Evolutionary conservation across 2,797 vertebrate species (phyloP), one percentile per base, ranked within the genome.

Genomic region (Sebastes matsubarae): DNA sequence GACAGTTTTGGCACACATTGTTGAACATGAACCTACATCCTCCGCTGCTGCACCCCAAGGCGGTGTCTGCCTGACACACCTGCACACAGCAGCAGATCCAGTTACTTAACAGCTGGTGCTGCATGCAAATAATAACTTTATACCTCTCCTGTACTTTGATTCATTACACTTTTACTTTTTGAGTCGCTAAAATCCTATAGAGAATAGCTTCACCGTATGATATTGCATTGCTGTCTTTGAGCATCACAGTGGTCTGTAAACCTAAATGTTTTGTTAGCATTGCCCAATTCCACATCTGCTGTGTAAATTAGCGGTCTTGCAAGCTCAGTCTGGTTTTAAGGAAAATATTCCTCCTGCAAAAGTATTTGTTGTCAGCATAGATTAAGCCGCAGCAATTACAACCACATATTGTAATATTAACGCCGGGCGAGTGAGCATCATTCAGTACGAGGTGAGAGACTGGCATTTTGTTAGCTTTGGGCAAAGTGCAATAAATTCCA

Each of bases 291-390:
- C 82, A 93, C 93, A 94, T 93, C 88, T 94, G 92, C 60, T 89
- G 85, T 65, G 64, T 82, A 84, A 90, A 92, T 91, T 87, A 86
- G 82, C 6, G 61, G 88, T 85, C 75, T 84, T 84, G 83, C 88
- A 75, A 84, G 86, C 89, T 79, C 58, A 58, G 88, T 93, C 88
- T 87, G 90, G 88, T 89, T 82, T 79, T 14, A 36, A 59, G 91
- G 88, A 89, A 93, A 93, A 89, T 89, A 89, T 91, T 88, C 75
- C 73, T 42, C 55, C 81, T 68, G 81, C 84, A 87, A 89, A 92
- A 93, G 91, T 89, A 93, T 92, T 92, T 93, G 91, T 93, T 93
- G 91, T 93, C 90, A 91, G 84, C 89, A 80, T 76, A 82, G 89
- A 93, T 92, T 93, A 93, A 89, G 85, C 78, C 82, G 10, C 82